Conservation (phyloP, 2,797 vertebrate species). For the Tangara arthus region DNA sequence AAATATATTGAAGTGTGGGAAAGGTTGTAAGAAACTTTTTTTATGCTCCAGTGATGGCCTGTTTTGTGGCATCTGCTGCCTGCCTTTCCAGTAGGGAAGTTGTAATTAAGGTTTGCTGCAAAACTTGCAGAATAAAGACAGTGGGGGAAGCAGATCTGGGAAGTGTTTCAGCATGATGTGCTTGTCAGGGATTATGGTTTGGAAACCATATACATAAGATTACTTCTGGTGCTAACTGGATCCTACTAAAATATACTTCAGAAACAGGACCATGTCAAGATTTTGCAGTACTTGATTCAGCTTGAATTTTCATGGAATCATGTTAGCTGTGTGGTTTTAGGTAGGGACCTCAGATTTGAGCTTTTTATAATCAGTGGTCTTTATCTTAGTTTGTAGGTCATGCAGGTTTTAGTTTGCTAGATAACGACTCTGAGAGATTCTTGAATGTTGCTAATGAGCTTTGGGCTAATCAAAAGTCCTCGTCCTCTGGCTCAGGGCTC, state of each 20-base stretch:
- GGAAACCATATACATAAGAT: not conserved
- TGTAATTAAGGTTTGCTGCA: not conserved
- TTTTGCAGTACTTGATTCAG: not conserved
- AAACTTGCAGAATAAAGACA: not conserved
- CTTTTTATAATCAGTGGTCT: not conserved
- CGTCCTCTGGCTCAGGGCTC: not conserved
- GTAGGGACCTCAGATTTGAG: not conserved
- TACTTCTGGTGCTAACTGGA: not conserved
- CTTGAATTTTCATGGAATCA: not conserved
- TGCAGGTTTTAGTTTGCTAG: conserved; percentile 19
- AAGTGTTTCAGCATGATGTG: not conserved
- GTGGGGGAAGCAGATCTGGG: not conserved
- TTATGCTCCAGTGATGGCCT: not conserved
- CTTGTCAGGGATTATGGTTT: not conserved
- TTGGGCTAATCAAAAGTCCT: conserved; percentile 30
- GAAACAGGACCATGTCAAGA: not conserved
- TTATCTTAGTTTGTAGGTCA: conserved; percentile 33
- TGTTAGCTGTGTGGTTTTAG: not conserved
- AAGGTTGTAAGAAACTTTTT: not conserved
- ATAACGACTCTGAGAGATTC: not conserved
- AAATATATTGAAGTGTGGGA: not conserved
- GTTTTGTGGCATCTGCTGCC: not conserved
- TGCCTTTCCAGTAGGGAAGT: not conserved
- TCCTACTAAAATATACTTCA: not conserved
- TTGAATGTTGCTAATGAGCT: conserved; percentile 46